These are phyloP conservation scores for Cyclophora punctaria DNA, from an alignment of 2,888 invertebrate genomes.

Conservation along the genomic window DNA sequence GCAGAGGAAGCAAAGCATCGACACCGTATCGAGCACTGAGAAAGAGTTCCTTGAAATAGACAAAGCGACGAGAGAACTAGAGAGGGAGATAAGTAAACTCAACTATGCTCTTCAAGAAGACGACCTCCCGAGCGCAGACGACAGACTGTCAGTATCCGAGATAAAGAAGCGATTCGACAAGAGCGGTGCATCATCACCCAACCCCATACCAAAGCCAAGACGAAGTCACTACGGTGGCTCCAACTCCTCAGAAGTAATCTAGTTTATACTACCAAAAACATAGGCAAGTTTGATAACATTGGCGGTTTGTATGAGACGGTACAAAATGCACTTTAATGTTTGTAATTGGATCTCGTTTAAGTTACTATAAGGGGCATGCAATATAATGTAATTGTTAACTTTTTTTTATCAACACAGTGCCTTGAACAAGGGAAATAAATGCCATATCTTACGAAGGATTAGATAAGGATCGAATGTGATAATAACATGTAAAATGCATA, in stretches of 20 bases:
- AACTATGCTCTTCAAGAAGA: constrained; percentile 66
- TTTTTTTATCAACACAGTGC: constrained; percentile 10
- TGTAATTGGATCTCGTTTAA: constrained; percentile 24
- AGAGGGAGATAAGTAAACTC: constrained; percentile 63
- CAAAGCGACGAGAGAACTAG: constrained; percentile 59
- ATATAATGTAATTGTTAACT: constrained; percentile 7
- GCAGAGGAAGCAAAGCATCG: constrained; percentile 53
- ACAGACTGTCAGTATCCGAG: constrained; percentile 55
- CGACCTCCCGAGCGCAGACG: constrained; percentile 40
- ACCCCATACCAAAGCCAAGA: constrained; percentile 76
- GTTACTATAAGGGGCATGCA: constrained; percentile 18
- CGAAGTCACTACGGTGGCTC: constrained; percentile 64
- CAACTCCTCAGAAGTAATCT: constrained; percentile 32
- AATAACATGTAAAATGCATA: constrained; percentile 13
- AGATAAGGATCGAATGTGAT: constrained; percentile 17
- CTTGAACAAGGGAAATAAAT: constrained; percentile 2
- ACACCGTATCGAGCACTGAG: constrained; percentile 63
- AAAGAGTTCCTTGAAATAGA: constrained; percentile 68
- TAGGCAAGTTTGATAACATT: constrained; percentile 1
- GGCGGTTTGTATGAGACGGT: not conserved
- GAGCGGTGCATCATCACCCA: constrained; percentile 61
- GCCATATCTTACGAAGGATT: constrained; percentile 6
- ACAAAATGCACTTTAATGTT: constrained; percentile 9
- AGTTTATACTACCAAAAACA: not conserved
- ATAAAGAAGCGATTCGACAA: constrained; percentile 73